Evolutionary conservation across 2,888 invertebrate species (phyloP).

Genomic region (Tetragonisca angustula): DNA sequence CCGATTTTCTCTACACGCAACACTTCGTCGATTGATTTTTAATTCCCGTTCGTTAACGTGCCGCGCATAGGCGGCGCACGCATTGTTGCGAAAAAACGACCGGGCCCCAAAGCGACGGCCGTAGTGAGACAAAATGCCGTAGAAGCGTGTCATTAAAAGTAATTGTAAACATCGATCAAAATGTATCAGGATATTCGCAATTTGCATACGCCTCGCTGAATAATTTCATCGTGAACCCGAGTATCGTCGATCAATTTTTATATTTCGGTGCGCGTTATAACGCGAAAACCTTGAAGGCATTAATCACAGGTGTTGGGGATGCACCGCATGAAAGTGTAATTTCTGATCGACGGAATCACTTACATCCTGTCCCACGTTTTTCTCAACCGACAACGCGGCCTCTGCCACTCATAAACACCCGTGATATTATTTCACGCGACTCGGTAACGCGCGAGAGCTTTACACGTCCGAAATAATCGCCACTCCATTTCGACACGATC

Average conservation of each 20-base stretch:
- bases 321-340: slow-evolving; percentile 62
- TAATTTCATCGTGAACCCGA: slow-evolving; percentile 54
- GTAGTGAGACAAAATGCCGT: slow-evolving; percentile 32
- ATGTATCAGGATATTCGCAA: slow-evolving; percentile 41
- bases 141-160: slow-evolving; percentile 47
- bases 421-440: slow-evolving; percentile 44
- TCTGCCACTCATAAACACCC: slow-evolving; percentile 17
- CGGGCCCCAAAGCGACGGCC: neutral
- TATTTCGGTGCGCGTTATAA: slow-evolving; percentile 41
- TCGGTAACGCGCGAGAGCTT: slow-evolving; percentile 14
- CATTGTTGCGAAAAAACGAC: neutral
- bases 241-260: slow-evolving; percentile 51
- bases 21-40: slow-evolving; percentile 29
- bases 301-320: slow-evolving; percentile 59
- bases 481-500: slow-evolving; percentile 19
- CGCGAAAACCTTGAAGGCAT: slow-evolving; percentile 48
- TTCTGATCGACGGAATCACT: slow-evolving; percentile 67
- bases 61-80: neutral
- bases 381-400: slow-evolving; percentile 14
- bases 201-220: slow-evolving; percentile 56
- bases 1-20: neutral
- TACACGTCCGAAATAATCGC: slow-evolving; percentile 16
- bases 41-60: slow-evolving; percentile 9
- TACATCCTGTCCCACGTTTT: slow-evolving; percentile 64
- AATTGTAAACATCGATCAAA: slow-evolving; percentile 59